Base-by-base conservation (phyloP, 2,888 invertebrate species). In the Neoscelio sp. region DNA sequence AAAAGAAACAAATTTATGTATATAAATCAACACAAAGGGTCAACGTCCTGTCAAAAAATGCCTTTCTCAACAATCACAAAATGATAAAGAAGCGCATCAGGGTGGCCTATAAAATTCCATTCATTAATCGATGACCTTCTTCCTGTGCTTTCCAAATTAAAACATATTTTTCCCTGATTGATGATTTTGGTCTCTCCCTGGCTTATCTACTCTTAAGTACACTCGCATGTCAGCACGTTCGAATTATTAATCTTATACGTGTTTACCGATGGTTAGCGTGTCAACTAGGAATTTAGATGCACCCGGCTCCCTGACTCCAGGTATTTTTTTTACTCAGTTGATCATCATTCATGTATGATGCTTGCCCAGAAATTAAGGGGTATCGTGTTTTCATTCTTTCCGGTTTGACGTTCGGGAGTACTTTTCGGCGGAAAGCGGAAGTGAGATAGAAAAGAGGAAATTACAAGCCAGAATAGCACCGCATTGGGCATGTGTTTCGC, bases 271-370 rank as follows among this genome's bases (percentile, higher is more conserved):
- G 33, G 30, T 23, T 26, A 26, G 10, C 13, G 56, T 46, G 56
- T 56, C 67, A 68, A 28, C 48, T 40, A 52, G 30, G 58, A 56
- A 58, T 68, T 68, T 58, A 48, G 48, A 48, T 13, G 58, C 42
- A 70, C 54, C 48, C 58, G 50, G 5, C 42, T 17, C 50, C n/a
- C n/a, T n/a, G n/a, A n/a, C 60, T 50, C 70, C 70, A 60, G 70
- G 23, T 10, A 40, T 10, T 42, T 44, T 60, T 62, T 60, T 48
- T 54, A 7, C 17, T 3, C 2, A 17, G 5, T 2, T 38, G 42
- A 42, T 56, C 52, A 44, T 48, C 18, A 60, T 60, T 71, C 60
- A 60, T 42, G 35, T n/a, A 10, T 8, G 20, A 33, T 18, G 13
- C 46, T n/a, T 17, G 28, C 15, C 18, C 33, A 6, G 13, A 70